Evolutionary conservation across 2,113 vertebrate genomes (phyloP), one percentile per base, ranked within the genome.

Genomic region (Pollimyrus isidori): DNA sequence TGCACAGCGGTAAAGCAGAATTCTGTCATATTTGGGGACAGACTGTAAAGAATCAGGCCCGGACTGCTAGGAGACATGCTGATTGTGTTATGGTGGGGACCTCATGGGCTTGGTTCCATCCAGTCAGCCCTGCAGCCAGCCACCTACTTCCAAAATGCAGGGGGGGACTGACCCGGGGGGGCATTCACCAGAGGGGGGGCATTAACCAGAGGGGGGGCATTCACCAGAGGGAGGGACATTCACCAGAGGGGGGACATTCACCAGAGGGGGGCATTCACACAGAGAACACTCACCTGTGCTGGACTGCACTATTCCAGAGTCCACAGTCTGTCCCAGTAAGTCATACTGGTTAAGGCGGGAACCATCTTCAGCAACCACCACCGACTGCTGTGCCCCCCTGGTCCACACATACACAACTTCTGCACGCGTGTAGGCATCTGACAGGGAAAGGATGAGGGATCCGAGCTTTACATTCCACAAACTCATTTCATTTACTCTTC

Each of bases 331-430:
- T 49, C 98, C 98, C 91, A 99, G 97, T 89, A 99, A 96, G 91
- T 99, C 98, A 0, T 99, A 99, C 88, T 99, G 98, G 94, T 99
- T 99, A 92, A 99, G 92, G 23, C 98, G 96, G 86, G 98, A 99
- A 13, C 98, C 98, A 0, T 99, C 98, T 91, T 99, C 98, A 73
- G 98, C 98, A 89, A 99, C 98, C 53, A 99, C 98, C 90, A 99
- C 98, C 0, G 98, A 99, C 88, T 96, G 95, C 15, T 97, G 97
- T 7, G 98, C 97, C 46, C 98, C 98, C 91, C 97, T 95, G 23
- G 98, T 99, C 98, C 98, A 99, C 89, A 97, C 97, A 2, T 99
- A 99, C 45, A 98, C 97, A 73, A 99, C 98, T 92, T 99, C 98
- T 42, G 98, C 97, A 91, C 97, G 96, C 4, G 98, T 99, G 80